These are phyloP conservation scores for Lineus longissimus DNA, from an alignment of 1,140 invertebrate genomes.

Conservation along the genomic window DNA sequence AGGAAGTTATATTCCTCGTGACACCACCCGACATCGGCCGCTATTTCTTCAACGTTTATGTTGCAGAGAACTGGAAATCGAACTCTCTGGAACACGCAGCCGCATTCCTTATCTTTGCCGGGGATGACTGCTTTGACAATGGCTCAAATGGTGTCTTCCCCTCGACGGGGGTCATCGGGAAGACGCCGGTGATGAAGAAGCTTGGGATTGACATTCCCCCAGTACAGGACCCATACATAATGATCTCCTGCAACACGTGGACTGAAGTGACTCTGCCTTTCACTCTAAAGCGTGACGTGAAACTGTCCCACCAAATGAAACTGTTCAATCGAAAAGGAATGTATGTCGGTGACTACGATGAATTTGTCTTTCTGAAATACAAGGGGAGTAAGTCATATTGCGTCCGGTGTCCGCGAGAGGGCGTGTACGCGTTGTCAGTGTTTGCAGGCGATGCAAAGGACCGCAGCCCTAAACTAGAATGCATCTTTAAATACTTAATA, in stretches of 20 bases:
- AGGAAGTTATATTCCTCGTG: conserved; percentile 45
- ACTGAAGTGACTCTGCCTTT: conserved; percentile 42
- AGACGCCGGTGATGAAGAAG: conserved; percentile 3
- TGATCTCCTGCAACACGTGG: conserved; percentile 40
- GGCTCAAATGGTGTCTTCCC: conserved; percentile 6
- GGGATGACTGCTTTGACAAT: conserved; percentile 1
- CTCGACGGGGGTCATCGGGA: conserved; percentile 13
- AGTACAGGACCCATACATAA: conserved; percentile 31
- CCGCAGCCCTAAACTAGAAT: conserved; percentile 36
- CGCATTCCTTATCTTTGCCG: conserved; percentile 37
- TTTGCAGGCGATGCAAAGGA: conserved; percentile 33
- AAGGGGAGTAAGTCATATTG: conserved; percentile 39
- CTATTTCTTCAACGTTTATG: conserved; percentile 49
- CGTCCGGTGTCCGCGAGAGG: conserved; percentile 46
- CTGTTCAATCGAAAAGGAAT: conserved; percentile 42
- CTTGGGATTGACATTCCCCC: not conserved
- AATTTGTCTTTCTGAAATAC: conserved; percentile 44
- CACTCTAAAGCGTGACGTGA: conserved; percentile 35
- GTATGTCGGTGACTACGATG: conserved; percentile 43
- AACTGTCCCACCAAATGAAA: conserved; percentile 46
- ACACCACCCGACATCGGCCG: conserved; percentile 39
- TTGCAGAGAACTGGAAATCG: conserved; percentile 43
- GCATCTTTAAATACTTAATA: conserved; percentile 45
- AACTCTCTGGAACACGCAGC: conserved; percentile 49
- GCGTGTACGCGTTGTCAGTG: conserved; percentile 49